Evolutionary conservation across 2,113 vertebrate species (phyloP).

Genomic region (Rhinoderma darwinii): DNA sequence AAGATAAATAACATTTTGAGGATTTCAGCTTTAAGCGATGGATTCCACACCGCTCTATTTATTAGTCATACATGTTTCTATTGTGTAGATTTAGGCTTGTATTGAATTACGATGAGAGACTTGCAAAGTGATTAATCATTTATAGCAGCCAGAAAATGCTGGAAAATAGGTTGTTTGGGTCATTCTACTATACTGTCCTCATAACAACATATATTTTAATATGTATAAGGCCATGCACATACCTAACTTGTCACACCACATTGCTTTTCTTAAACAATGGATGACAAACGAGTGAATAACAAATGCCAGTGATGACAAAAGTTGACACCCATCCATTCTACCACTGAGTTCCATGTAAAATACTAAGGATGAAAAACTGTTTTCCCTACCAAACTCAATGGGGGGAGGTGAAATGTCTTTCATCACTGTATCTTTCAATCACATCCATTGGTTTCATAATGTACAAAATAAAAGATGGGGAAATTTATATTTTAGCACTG

Average conservation of each 20-base stretch:
- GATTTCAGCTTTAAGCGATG: conserved; percentile 20
- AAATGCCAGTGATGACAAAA: background rate
- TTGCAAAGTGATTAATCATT: conserved; percentile 22
- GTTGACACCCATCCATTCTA: background rate
- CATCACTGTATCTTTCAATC: background rate
- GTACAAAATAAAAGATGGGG: background rate
- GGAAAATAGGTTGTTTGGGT: background rate
- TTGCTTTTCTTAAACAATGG: background rate
- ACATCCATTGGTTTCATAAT: background rate
- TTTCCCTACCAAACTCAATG: background rate
- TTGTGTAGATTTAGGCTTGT: conserved; percentile 1
- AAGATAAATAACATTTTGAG: conserved; percentile 42
- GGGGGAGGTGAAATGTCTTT: background rate
- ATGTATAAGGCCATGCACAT: background rate
- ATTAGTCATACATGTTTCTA: conserved; percentile 5
- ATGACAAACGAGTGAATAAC: background rate
- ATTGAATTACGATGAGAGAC: background rate
- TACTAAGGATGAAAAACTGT: background rate
- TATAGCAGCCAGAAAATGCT: background rate
- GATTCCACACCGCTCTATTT: background rate
- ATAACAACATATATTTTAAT: background rate
- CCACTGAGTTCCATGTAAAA: background rate
- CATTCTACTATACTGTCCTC: background rate
- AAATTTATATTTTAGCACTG: no score
- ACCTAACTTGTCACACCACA: background rate